Conservation (phyloP, 2,113 vertebrate genomes). For the Rhabdornis inornatus region DNA sequence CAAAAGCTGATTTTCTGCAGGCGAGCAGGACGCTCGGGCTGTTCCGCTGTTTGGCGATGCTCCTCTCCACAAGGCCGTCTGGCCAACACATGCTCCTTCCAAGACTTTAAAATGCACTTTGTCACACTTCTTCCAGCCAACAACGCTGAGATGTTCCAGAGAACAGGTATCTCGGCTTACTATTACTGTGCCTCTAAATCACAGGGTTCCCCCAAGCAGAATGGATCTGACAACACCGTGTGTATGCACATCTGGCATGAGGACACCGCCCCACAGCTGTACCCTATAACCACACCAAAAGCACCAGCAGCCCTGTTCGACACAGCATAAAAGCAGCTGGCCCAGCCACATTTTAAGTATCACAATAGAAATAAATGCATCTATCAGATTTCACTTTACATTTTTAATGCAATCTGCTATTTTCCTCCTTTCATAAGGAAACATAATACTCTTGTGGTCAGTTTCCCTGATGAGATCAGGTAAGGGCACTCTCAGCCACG, state of each 20-base stretch:
- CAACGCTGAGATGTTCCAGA: not conserved
- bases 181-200: not conserved
- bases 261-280: not conserved
- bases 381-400: not conserved
- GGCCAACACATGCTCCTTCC: slow-evolving; percentile 36
- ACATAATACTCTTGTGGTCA: not conserved
- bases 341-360: not conserved
- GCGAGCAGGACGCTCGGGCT: accelerated
- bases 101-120: not conserved
- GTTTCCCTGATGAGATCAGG: not conserved
- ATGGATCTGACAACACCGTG: not conserved
- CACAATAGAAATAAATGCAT: not conserved
- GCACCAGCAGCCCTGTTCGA: not conserved
- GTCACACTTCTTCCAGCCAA: not conserved
- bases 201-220: not conserved
- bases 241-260: not conserved
- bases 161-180: not conserved
- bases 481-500: not conserved
- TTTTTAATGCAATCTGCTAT: not conserved
- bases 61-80: not conserved
- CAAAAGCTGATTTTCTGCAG: slow-evolving; percentile 23
- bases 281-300: not conserved
- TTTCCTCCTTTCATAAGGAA: not conserved
- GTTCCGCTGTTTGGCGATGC: not conserved
- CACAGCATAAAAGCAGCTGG: not conserved